These are phyloP conservation scores for Watsonalla binaria DNA, from an alignment of 2,888 invertebrate genomes.

Conservation along the genomic window DNA sequence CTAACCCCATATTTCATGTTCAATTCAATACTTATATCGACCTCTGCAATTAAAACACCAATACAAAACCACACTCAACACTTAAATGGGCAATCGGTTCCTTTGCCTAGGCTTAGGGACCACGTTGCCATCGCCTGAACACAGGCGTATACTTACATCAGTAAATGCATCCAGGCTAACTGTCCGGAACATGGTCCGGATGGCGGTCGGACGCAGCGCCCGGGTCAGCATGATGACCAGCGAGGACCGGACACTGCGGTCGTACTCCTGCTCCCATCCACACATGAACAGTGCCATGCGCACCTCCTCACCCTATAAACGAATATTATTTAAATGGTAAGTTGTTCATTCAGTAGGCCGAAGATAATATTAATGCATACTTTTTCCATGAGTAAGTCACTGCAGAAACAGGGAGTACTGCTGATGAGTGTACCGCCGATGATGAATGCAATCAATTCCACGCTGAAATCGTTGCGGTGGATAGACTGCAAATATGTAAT, in stretches of 20 bases:
- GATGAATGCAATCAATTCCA: neutral
- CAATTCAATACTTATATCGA: no score
- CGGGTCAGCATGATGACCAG: constrained; percentile 24
- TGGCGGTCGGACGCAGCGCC: constrained; percentile 25
- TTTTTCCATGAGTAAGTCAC: constrained; percentile 13
- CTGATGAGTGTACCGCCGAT: constrained; percentile 1
- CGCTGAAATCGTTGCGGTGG: neutral
- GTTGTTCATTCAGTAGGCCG: no score
- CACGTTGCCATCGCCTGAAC: neutral
- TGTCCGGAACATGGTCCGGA: constrained; percentile 31
- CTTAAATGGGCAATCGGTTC: no score
- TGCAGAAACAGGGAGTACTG: constrained; percentile 21
- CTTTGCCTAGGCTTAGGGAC: no score
- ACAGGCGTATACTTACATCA: constrained; percentile 19
- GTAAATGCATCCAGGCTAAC: constrained; percentile 33
- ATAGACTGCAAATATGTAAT: neutral
- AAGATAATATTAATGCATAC: constrained; percentile 1
- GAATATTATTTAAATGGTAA: neutral
- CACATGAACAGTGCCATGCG: constrained; percentile 31
- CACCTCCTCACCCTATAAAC: constrained; percentile 28
- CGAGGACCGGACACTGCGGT: constrained; percentile 21
- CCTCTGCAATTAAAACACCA: no score
- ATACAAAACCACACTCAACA: no score
- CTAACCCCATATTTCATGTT: no score
- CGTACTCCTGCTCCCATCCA: constrained; percentile 34